These are phyloP conservation scores for Alaudala cheleensis DNA, from an alignment of 2,113 vertebrate species.

Conservation along the genomic window DNA sequence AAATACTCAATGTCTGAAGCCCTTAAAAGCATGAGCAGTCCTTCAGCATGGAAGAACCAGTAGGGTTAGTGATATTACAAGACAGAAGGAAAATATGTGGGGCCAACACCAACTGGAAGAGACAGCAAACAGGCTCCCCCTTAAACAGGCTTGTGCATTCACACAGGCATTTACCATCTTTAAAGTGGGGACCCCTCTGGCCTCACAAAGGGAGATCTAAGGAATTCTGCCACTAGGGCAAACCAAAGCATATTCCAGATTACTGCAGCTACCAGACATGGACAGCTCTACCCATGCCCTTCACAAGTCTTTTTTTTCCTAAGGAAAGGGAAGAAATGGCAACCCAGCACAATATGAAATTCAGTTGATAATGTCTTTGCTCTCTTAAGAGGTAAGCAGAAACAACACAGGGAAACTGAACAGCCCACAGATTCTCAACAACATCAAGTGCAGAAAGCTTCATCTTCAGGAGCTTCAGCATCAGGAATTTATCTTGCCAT, in stretches of 20 bases:
- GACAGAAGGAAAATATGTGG: neutral
- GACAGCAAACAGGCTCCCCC: neutral
- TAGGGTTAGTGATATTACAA: too few relatives aligned
- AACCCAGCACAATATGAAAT: neutral
- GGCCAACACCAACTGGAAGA: neutral
- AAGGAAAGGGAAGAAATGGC: neutral
- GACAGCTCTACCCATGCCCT: neutral
- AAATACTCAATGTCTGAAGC: neutral
- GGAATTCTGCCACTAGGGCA: neutral
- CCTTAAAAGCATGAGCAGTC: neutral
- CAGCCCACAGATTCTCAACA: neutral
- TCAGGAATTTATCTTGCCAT: neutral
- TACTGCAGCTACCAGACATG: neutral
- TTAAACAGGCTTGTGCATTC: neutral
- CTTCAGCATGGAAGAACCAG: neutral
- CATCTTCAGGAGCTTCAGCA: neutral
- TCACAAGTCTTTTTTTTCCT: neutral
- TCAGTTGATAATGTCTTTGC: neutral
- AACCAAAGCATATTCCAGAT: neutral
- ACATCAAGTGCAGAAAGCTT: neutral
- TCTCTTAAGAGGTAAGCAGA: neutral
- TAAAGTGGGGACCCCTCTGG: neutral
- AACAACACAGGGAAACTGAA: neutral
- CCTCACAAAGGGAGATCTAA: neutral
- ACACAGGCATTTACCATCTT: neutral